Evolutionary conservation across 2,888 invertebrate genomes (phyloP), one percentile per base, ranked within the genome.

Genomic region (Morpho achilles): DNA sequence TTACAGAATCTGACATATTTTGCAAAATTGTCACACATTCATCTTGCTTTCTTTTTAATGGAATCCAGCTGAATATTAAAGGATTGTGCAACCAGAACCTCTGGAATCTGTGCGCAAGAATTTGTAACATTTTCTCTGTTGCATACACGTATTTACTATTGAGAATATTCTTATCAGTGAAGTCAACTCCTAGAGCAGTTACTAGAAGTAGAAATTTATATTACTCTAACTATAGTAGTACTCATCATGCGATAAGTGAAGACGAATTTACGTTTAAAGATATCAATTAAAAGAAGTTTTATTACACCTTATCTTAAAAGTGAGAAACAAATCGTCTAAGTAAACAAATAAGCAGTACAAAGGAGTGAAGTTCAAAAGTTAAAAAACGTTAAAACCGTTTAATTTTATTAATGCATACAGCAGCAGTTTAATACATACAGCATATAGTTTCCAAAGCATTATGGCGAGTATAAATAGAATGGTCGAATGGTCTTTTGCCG

Each of bases 381-480:
- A n/a, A n/a, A n/a, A n/a, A n/a, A n/a, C n/a, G 4, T 3, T 23
- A 4, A 7, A 16, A 50, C 8, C 16, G 1, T 8, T 47, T 8
- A 46, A 22, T 32, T 32, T n/a, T 0, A 41, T 41, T 9, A 10
- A 3, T n/a, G n/a, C n/a, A n/a, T n/a, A n/a, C n/a, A n/a, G n/a
- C n/a, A n/a, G n/a, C n/a, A n/a, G n/a, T n/a, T n/a, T 7, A 8
- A 42, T 57, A 74, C 82, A 79, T 64, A 85, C 85, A 70, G 62
- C 85, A 85, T 62, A 85, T 84, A 42, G 85, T 84, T 60, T 85
- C 84, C 65, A 86, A 67, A 2, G 82, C 79, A 53, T 84, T 84
- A 53, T 77, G 79, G 39, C 79, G 69, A 0, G 80, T 82, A 46
- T 84, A 82, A 0, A 69, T 73, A 80, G 79, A 82, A 46, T 83